Evolutionary conservation across 2,113 vertebrate genomes (phyloP), one percentile per base, ranked within the genome.

Genomic region (Pelodiscus sinensis): DNA sequence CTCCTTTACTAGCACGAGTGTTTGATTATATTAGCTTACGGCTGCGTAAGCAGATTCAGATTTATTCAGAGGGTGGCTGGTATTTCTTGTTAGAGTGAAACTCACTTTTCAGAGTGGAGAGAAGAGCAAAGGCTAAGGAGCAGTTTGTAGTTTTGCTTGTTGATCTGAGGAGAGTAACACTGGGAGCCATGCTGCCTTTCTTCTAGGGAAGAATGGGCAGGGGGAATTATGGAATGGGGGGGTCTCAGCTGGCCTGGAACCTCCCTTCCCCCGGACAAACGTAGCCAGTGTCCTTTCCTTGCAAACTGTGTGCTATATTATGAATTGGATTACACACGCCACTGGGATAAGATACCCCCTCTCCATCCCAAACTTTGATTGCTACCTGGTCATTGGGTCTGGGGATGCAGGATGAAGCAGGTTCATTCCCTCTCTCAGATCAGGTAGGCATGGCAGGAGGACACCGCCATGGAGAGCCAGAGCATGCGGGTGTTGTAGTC

Each of bases 231-330:
- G 3, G 84, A n/a, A 1, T 1, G 0, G 0, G 38, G 16, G 58
- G n/a, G 8, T 5, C 13, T 22, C 15, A 0, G 21, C 18, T 4
- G 9, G n/a, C 65, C 5, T 16, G 18, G 18, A 71, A 35, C 18
- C n/a, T n/a, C n/a, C n/a, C n/a, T n/a, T n/a, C 51, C 62, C 1
- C 0, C 1, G 0, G 2, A 31, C 24, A 18, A 54, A 25, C 52
- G 0, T 1, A 0, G 4, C 1, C 35, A 18, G 4, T n/a, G 1
- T 55, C 0, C 15, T 24, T 77, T 75, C 2, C 1, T 31, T 44
- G 19, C 1, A 0, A 84, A n/a, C 5, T 25, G 22, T 7, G 2
- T 9, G 29, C 0, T 1, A 29, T 9, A 4, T 4, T 8, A 0
- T 4, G 25, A 50, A 52, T 73, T 35, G 38, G 18, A 52, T 0